These are phyloP conservation scores for Saimiri boliviensis DNA, from an alignment of 2,113 vertebrate genomes.

Conservation along the genomic window DNA sequence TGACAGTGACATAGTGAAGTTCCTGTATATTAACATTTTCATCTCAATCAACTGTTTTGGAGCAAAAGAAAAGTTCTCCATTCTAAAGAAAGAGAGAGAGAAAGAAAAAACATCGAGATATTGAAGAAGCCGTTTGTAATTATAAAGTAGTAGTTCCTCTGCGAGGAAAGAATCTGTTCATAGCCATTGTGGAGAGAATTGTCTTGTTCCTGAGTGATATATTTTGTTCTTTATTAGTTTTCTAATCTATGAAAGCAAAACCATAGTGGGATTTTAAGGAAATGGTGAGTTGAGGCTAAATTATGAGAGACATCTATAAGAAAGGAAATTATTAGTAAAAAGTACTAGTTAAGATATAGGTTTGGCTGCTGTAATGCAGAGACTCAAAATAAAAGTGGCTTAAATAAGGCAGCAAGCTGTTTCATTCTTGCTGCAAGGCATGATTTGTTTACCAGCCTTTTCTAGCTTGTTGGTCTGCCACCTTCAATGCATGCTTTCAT, in stretches of 20 bases:
- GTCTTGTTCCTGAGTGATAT: background rate
- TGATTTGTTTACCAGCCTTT: background rate
- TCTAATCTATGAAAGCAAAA: background rate
- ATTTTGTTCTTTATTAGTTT: background rate
- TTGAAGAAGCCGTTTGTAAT: background rate
- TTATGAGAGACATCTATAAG: background rate
- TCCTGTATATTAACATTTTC: background rate
- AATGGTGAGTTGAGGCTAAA: background rate
- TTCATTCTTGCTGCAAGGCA: background rate
- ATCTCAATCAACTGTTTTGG: background rate
- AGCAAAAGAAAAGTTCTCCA: background rate
- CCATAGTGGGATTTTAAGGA: background rate
- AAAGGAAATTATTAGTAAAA: background rate
- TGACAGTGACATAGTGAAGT: background rate
- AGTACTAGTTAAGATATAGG: background rate
- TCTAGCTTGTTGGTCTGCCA: background rate
- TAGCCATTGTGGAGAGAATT: background rate
- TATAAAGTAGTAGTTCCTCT: background rate
- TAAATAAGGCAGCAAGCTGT: background rate
- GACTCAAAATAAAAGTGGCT: background rate
- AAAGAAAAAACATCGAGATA: background rate
- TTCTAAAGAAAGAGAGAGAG: background rate
- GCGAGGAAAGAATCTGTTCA: background rate
- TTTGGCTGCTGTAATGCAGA: background rate
- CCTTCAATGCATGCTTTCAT: background rate